Conservation (phyloP, 2,113 vertebrate species). For the Mus pahari region DNA sequence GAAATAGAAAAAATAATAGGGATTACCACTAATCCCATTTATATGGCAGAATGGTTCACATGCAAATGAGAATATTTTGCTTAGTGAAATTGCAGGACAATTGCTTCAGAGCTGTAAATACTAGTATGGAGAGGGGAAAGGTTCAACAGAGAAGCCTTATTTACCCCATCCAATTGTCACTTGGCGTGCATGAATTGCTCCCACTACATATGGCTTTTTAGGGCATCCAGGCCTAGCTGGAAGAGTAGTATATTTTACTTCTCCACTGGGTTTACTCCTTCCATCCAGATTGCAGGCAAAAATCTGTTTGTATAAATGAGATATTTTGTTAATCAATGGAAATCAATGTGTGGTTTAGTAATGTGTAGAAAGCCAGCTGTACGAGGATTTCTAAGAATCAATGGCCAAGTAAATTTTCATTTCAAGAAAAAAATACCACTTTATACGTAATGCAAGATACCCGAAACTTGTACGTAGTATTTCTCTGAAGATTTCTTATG, state of each 20-base stretch:
- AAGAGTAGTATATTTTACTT: constrained; percentile 87
- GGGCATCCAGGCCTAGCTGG: constrained; percentile 89
- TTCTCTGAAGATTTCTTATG: constrained; percentile 89
- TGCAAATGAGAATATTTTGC: constrained; percentile 25
- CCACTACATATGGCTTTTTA: constrained; percentile 83
- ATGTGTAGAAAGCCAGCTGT: constrained; percentile 9
- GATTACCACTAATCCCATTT: not conserved
- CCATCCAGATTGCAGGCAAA: constrained; percentile 89
- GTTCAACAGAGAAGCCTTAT: constrained; percentile 41
- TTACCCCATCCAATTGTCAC: constrained; percentile 89
- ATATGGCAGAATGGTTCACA: constrained; percentile 7
- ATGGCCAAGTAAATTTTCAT: constrained; percentile 25
- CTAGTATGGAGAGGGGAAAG: not conserved
- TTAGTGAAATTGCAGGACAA: not conserved
- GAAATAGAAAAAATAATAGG: constrained; percentile 33
- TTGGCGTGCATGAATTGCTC: constrained; percentile 85
- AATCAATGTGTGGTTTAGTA: constrained; percentile 45
- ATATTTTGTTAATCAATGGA: constrained; percentile 12
- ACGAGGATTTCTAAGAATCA: constrained; percentile 1
- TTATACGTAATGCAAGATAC: constrained; percentile 80
- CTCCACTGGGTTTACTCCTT: constrained; percentile 87
- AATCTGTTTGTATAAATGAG: constrained; percentile 81
- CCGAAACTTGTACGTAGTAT: constrained; percentile 89
- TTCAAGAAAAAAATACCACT: constrained; percentile 32
- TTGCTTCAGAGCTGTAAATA: constrained; percentile 41